Percentiles rank a stretch among this genome's conserved stretches.
Conservation (phyloP, 2,888 invertebrate species). For the Agriotes lineatus region DNA sequence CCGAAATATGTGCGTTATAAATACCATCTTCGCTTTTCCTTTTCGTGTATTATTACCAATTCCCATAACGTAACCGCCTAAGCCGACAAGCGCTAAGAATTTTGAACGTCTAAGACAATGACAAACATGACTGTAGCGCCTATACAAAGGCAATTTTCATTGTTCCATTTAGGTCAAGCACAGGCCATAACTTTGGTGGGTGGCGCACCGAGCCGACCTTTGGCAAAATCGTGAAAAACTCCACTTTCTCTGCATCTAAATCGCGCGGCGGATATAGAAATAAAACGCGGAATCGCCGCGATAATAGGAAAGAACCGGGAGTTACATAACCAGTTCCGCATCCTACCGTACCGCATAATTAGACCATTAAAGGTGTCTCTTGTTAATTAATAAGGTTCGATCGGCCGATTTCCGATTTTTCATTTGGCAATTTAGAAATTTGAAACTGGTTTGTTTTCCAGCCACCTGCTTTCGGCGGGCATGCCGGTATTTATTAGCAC, state of each 20-base stretch:
- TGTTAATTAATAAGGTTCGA: background rate
- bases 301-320: background rate
- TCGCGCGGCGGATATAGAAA: background rate
- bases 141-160: slow-evolving; percentile 29
- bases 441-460: too few relatives aligned
- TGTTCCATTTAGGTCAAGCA: slow-evolving; percentile 25
- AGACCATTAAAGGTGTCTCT: too few relatives aligned
- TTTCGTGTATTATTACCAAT: background rate
- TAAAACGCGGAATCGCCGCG: background rate
- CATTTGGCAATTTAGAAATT: background rate
- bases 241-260: slow-evolving; percentile 27
- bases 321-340: slow-evolving; percentile 12
- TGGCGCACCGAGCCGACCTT: slow-evolving; percentile 15
- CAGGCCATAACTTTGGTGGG: background rate
- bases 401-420: background rate
- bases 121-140: slow-evolving; percentile 17
- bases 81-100: background rate
- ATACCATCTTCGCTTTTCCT: too few relatives aligned
- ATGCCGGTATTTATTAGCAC: too few relatives aligned
- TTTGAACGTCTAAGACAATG: background rate
- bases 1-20: too few relatives aligned
- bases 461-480: too few relatives aligned
- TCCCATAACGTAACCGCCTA: background rate
- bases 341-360: background rate
- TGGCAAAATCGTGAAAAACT: slow-evolving; percentile 19